Conservation (phyloP, 2,113 vertebrate genomes). For the Rhinolophus ferrumequinum region DNA sequence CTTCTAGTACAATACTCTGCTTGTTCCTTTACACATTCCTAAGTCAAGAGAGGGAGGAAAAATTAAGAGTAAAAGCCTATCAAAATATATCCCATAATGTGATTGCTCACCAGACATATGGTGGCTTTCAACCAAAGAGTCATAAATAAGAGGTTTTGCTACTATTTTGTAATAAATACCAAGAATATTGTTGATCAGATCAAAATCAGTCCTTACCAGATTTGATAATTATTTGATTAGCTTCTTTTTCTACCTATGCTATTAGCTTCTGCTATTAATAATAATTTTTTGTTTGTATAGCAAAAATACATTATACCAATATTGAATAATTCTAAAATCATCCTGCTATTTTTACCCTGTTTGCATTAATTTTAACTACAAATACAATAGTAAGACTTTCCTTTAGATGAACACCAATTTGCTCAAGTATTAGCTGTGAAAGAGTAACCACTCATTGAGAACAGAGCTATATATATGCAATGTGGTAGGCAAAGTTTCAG, state of each 20-base stretch:
- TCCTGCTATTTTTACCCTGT: neutral
- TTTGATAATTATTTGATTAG: neutral
- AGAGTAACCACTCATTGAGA: slow-evolving; percentile 47
- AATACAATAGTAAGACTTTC: slow-evolving; percentile 8
- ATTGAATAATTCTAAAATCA: slow-evolving; percentile 48
- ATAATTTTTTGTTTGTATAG: neutral
- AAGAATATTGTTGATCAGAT: neutral
- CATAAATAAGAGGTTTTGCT: slow-evolving; percentile 32
- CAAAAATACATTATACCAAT: slow-evolving; percentile 20
- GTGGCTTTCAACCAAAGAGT: neutral
- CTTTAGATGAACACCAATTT: neutral
- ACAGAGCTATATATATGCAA: neutral
- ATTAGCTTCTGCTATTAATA: neutral
- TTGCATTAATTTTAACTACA: slow-evolving; percentile 5
- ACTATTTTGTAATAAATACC: slow-evolving; percentile 42
- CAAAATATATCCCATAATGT: slow-evolving; percentile 54
- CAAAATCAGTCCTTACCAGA: neutral
- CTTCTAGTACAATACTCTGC: slow-evolving; percentile 62
- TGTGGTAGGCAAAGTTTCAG: neutral
- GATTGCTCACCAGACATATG: slow-evolving; percentile 62
- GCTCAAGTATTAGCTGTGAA: slow-evolving; percentile 44
- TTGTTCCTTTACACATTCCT: slow-evolving; percentile 72
- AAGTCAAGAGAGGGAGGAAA: slow-evolving; percentile 63
- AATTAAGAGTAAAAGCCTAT: slow-evolving; percentile 75
- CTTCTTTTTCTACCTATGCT: neutral